Conservation (phyloP, 2,888 invertebrate genomes). For the Gnatocerus cornutus region DNA sequence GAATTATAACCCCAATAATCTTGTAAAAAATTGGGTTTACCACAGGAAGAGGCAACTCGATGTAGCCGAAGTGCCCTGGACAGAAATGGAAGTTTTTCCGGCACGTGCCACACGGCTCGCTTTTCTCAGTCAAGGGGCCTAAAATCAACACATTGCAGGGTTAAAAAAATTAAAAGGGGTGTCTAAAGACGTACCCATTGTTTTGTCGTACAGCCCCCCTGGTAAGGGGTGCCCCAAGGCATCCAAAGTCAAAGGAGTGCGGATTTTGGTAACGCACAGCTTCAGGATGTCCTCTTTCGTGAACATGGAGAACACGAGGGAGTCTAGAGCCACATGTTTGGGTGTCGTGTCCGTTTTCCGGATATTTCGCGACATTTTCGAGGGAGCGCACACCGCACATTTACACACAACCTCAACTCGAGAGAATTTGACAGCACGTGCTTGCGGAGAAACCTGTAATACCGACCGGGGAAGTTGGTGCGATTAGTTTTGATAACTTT, state of each 20-base stretch:
- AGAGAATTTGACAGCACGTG: not conserved
- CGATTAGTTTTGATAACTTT: too few species aligned
- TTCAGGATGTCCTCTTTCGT: slow-evolving; percentile 84
- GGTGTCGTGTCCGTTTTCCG: slow-evolving; percentile 46
- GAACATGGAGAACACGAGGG: slow-evolving; percentile 81
- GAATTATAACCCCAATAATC: slow-evolving; percentile 79
- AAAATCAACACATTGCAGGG: slow-evolving; percentile 17
- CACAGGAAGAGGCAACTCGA: slow-evolving; percentile 90
- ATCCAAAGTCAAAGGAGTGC: slow-evolving; percentile 86
- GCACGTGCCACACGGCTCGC: slow-evolving; percentile 88
- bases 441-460: not conserved
- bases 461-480: too few species aligned
- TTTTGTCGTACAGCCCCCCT: slow-evolving; percentile 93
- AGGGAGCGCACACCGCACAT: not conserved
- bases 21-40: slow-evolving; percentile 93
- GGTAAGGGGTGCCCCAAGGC: slow-evolving; percentile 85
- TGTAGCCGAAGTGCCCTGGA: slow-evolving; percentile 96
- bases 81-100: slow-evolving; percentile 79
- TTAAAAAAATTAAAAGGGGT: too few species aligned
- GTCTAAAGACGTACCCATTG: slow-evolving; percentile 76
- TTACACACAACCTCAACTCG: slow-evolving; percentile 17
- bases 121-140: slow-evolving; percentile 77
- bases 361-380: slow-evolving; percentile 31
- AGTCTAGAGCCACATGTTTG: slow-evolving; percentile 55
- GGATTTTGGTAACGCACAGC: slow-evolving; percentile 87